Evolutionary conservation across 2,113 vertebrate genomes (phyloP).

Genomic region (Manacus vitellinus): DNA sequence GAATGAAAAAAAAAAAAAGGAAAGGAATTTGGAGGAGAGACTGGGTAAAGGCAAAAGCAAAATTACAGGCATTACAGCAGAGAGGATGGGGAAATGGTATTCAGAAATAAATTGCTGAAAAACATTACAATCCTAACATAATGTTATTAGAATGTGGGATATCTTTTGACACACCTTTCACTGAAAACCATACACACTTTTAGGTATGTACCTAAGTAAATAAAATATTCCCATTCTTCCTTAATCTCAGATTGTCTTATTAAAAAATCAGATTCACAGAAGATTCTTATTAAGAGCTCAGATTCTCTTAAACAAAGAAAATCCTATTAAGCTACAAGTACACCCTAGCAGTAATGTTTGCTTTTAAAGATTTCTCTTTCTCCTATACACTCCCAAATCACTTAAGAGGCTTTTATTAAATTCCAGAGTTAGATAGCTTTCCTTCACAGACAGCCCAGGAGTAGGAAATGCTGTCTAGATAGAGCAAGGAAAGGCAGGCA

Average conservation of each 20-base stretch:
- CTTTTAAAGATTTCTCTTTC: slow-evolving; percentile 49
- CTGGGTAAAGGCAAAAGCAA: neutral
- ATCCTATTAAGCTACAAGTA: slow-evolving; percentile 44
- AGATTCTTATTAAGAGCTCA: slow-evolving; percentile 51
- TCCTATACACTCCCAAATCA: slow-evolving; percentile 61
- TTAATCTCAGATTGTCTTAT: slow-evolving; percentile 34
- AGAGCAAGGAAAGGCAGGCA: slow-evolving; percentile 12
- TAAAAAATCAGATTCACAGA: slow-evolving; percentile 41
- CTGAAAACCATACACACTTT: neutral
- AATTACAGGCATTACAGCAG: neutral
- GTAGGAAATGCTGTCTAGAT: slow-evolving; percentile 55
- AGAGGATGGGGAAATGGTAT: neutral
- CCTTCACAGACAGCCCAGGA: slow-evolving; percentile 27
- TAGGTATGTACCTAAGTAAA: neutral
- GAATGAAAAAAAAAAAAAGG: neutral
- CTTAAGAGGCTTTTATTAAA: slow-evolving; percentile 70
- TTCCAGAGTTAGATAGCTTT: slow-evolving; percentile 64
- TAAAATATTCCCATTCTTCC: neutral
- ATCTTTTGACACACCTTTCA: neutral
- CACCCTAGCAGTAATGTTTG: slow-evolving; percentile 51
- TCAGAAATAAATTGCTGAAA: neutral
- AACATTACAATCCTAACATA: neutral
- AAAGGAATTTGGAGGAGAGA: neutral
- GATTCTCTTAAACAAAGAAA: slow-evolving; percentile 35
- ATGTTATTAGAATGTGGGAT: neutral